Conservation (phyloP, 2,888 invertebrate species). For the Himalopsyche anomala region DNA sequence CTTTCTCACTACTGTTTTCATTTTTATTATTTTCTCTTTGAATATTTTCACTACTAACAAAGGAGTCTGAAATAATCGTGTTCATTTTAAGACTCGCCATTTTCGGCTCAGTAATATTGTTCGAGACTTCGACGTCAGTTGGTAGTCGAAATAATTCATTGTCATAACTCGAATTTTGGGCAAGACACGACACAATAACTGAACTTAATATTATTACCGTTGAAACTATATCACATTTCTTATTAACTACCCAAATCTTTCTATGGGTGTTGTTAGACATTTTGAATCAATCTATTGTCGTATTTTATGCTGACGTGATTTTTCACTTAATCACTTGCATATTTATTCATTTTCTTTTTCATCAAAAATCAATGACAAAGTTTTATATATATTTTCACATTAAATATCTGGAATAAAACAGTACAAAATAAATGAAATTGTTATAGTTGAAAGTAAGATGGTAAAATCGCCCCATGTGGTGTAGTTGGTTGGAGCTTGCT, state of each 20-base stretch:
- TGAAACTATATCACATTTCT: neutral
- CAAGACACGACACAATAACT: neutral
- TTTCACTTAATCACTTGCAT: slow-evolving; percentile 32
- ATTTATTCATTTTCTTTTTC: neutral
- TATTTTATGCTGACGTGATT: neutral
- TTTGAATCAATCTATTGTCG: neutral
- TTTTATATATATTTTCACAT: too few species aligned
- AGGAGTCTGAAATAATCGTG: neutral
- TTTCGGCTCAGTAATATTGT: neutral
- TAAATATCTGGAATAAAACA: too few species aligned
- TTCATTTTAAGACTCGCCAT: neutral
- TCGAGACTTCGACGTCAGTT: neutral
- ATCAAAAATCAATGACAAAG: too few species aligned
- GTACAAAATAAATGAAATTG: too few species aligned
- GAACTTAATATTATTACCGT: neutral
- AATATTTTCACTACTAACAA: neutral
- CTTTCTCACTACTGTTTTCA: neutral
- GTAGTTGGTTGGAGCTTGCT: too few species aligned
- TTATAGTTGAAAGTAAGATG: too few species aligned
- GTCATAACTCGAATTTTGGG: neutral
- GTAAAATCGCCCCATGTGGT: too few species aligned
- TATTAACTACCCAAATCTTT: neutral
- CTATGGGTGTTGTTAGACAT: neutral
- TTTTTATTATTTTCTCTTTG: neutral
- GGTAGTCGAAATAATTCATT: neutral